Evolutionary conservation across 2,113 vertebrate genomes (phyloP).

Genomic region (Pionites leucogaster): DNA sequence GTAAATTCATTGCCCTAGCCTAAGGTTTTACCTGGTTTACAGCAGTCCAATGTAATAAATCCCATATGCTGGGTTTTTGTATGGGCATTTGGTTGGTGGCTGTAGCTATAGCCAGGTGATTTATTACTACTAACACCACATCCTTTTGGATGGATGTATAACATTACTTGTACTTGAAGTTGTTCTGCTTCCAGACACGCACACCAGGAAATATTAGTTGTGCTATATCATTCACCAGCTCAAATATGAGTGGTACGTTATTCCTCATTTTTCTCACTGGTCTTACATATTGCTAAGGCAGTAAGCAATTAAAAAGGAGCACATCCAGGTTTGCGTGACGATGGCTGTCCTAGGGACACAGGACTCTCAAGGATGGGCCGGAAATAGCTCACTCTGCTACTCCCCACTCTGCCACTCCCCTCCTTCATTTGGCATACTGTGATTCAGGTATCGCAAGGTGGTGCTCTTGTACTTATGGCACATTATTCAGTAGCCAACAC

Average conservation of each 20-base stretch:
- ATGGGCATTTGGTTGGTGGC: not conserved
- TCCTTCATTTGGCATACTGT: not conserved
- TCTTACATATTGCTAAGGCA: not conserved
- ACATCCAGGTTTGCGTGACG: fast-evolving
- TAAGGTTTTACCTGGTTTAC: not conserved
- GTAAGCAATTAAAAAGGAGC: not conserved
- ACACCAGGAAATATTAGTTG: not conserved
- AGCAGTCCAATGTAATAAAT: not conserved
- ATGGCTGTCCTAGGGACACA: not conserved
- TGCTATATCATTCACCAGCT: not conserved
- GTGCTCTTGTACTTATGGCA: constrained; percentile 51
- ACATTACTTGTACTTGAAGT: not conserved
- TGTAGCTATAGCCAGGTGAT: not conserved
- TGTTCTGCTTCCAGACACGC: not conserved
- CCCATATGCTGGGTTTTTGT: not conserved
- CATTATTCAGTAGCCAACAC: not conserved
- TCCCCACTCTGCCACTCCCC: not conserved
- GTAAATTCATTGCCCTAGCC: not conserved
- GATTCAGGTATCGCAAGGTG: constrained; percentile 49
- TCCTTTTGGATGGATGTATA: not conserved
- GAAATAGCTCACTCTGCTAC: not conserved
- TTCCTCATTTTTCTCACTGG: not conserved
- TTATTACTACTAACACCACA: not conserved
- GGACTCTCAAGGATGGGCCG: not conserved
- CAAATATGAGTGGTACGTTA: not conserved